phyloP scores from a whole-genome alignment of 2,888 invertebrate species.

The Heteromyza rotundicornis region DNA sequence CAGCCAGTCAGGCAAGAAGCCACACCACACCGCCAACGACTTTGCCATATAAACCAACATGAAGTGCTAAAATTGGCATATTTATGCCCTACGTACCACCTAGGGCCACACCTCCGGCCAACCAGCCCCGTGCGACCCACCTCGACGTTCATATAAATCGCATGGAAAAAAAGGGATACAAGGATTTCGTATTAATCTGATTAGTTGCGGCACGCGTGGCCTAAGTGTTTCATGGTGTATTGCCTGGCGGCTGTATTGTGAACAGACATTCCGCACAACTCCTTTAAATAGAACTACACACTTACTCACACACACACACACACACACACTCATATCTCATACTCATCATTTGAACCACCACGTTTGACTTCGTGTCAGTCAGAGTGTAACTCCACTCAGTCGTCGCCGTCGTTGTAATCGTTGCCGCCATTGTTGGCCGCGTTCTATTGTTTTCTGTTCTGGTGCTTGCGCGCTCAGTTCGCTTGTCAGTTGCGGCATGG shows the following conservation, averaged over 20 bases:
- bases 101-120: too few species aligned
- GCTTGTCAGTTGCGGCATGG: not conserved
- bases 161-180: not conserved
- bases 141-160: too few species aligned
- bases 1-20: not conserved
- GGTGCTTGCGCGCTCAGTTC: not conserved
- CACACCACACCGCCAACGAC: not conserved
- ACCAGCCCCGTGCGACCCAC: too few species aligned
- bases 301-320: too few species aligned
- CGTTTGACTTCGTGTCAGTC: not conserved
- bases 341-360: too few species aligned
- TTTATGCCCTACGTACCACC: not conserved
- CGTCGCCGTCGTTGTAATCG: too few species aligned
- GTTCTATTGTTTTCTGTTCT: too few species aligned
- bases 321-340: not conserved
- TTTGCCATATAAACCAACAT: not conserved
- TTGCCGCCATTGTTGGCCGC: too few species aligned
- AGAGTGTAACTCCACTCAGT: too few species aligned
- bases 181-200: slow-evolving; percentile 7
- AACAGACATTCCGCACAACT: too few species aligned
- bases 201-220: slow-evolving; percentile 5
- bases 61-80: slow-evolving; percentile 10
- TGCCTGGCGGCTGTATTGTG: not conserved
- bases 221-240: not conserved
- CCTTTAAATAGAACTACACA: too few species aligned